Evolutionary conservation across 2,888 invertebrate genomes (phyloP).

Genomic region (Pristionchus entomophagus): DNA sequence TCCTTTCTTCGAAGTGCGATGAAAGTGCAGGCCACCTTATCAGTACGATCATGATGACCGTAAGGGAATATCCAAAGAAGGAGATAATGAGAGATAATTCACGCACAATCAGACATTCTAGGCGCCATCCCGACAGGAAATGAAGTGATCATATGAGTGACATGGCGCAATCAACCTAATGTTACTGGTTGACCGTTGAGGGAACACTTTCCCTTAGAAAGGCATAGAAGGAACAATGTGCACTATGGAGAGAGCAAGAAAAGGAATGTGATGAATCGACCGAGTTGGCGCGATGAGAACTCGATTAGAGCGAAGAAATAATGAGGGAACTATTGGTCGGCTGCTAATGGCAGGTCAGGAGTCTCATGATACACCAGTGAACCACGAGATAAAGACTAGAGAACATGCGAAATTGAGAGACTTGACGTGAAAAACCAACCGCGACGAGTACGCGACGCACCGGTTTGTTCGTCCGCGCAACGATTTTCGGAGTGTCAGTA

Average conservation of each 20-base stretch:
- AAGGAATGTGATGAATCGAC: neutral
- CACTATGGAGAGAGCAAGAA: neutral
- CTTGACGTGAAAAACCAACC: neutral
- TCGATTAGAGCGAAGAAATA: neutral
- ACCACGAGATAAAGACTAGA: constrained; percentile 23
- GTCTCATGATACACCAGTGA: neutral
- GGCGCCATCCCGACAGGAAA: too few relatives aligned
- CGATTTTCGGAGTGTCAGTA: neutral
- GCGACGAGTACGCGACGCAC: neutral
- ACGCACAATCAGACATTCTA: too few relatives aligned
- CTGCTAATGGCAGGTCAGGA: neutral
- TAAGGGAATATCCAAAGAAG: neutral
- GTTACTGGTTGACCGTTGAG: neutral
- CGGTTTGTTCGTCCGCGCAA: too few relatives aligned
- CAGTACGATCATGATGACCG: constrained; percentile 20
- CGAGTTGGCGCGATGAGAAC: neutral
- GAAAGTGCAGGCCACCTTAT: constrained; percentile 33
- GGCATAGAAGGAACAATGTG: neutral
- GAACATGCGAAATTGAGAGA: constrained; percentile 9
- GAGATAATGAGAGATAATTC: neutral
- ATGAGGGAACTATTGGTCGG: neutral
- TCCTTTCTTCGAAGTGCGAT: neutral
- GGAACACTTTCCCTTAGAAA: neutral
- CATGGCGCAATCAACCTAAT: neutral
- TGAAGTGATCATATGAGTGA: neutral